Evolutionary conservation across 2,113 vertebrate species (phyloP), one percentile per base, ranked within the genome.

Genomic region (Vicugna pacos): DNA sequence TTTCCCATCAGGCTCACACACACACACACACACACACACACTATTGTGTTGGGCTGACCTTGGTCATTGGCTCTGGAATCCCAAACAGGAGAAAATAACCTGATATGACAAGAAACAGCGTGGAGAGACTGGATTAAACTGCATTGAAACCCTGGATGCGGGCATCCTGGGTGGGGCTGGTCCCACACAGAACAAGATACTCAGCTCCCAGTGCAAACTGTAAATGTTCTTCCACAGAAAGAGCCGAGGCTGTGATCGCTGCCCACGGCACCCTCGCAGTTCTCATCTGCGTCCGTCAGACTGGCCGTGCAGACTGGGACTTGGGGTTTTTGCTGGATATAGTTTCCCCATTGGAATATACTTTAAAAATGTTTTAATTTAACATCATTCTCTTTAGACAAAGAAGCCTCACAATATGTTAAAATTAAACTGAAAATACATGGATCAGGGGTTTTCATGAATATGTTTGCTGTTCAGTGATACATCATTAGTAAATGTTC

Each of bases 281-380:
- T 70, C 65, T 10, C 22, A 64, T 26, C 26, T 54, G 2, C 15
- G 3, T 80, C 64, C 42, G 32, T 54, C 8, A 42, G 62, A 24
- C 20, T 42, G 52, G 15, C 28, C 26, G 17, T 54, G 32, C 62
- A 46, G n/a, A 67, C 1, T 22, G 26, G 6, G 22, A 32, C 35
- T 35, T 75, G n/a, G n/a, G n/a, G 38, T 70, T 80, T 50, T 73
- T 32, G 5, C 8, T 73, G 62, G 54, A 19, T 52, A 13, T 11
- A 52, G 42, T 52, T 77, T 28, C 46, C 20, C 48, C 67, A 60
- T 56, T 72, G 28, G 75, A 77, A 89, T 87, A 62, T 50, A 75
- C 81, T 83, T 42, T 93, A 93, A 42, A 91, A 83, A 50, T 50
- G 5, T 65, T 58, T 89, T 93, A n/a, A 50, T 64, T 67, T 62